These are phyloP conservation scores for Percina caprodes DNA, from an alignment of 2,113 vertebrate species.

Conservation along the genomic window DNA sequence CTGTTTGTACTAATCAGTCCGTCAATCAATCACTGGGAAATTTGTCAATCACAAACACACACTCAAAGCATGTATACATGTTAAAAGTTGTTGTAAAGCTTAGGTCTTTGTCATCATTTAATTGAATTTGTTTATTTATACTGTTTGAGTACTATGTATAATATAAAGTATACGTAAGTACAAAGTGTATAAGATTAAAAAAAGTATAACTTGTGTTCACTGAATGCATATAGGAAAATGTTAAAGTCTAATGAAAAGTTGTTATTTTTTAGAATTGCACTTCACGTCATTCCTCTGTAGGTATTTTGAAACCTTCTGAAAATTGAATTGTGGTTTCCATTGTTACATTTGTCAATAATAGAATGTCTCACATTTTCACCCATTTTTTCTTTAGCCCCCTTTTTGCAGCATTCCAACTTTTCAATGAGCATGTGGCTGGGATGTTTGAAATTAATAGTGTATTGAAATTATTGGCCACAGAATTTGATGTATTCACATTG, in stretches of 20 bases:
- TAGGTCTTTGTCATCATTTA: background rate
- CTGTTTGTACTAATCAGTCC: constrained; percentile 18
- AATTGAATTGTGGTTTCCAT: too few species aligned
- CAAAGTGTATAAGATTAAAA: background rate
- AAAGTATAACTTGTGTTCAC: too few species aligned
- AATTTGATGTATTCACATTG: background rate
- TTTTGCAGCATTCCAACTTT: background rate
- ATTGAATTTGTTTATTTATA: background rate
- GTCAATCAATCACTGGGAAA: constrained; percentile 7
- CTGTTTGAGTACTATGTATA: background rate
- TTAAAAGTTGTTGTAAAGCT: background rate
- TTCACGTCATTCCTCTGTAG: too few species aligned
- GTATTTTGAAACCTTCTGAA: background rate
- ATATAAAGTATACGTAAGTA: background rate
- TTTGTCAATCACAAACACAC: constrained; percentile 9
- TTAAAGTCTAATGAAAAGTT: background rate
- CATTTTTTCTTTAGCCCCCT: background rate
- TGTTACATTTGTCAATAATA: background rate
- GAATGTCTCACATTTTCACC: background rate
- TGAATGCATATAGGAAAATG: background rate
- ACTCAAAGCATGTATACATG: background rate
- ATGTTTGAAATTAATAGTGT: background rate
- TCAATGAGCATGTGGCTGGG: background rate
- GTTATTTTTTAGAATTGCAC: background rate
- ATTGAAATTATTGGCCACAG: background rate